These are phyloP conservation scores for Anastrepha obliqua DNA, from an alignment of 1,140 invertebrate species.

Conservation along the genomic window DNA sequence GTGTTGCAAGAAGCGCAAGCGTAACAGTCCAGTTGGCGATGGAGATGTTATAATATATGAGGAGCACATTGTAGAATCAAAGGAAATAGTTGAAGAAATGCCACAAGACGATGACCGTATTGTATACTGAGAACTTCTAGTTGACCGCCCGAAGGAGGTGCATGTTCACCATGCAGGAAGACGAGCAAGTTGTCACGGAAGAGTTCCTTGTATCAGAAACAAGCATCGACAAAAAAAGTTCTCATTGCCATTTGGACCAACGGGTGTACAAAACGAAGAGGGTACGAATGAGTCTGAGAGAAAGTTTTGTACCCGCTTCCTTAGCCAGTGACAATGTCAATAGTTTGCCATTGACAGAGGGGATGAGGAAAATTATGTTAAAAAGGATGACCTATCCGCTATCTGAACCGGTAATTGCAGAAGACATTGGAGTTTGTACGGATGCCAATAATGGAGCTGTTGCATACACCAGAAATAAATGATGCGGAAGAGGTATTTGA, in stretches of 20 bases:
- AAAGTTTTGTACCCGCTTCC: conserved; percentile 69
- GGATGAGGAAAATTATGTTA: conserved; percentile 67
- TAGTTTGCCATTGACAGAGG: conserved; percentile 73
- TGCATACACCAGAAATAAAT: conserved; percentile 76
- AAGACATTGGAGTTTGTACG: conserved; percentile 61
- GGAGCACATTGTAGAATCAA: conserved; percentile 10
- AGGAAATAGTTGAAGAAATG: too few relatives aligned
- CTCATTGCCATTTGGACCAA: conserved; percentile 71
- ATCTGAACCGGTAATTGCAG: conserved; percentile 65
- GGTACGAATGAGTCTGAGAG: conserved; percentile 54
- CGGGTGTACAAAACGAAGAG: conserved; percentile 61
- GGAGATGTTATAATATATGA: not conserved
- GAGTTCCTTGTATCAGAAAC: not conserved
- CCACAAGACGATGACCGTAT: conserved; percentile 54
- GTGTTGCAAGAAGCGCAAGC: conserved; percentile 59
- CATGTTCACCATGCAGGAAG: conserved; percentile 61
- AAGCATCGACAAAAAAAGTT: conserved; percentile 69
- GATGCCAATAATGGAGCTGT: conserved; percentile 73
- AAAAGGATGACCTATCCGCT: conserved; percentile 64
- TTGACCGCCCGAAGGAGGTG: conserved; percentile 60
- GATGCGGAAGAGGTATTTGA: too few relatives aligned
- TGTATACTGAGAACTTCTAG: conserved; percentile 56
- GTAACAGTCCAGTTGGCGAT: conserved; percentile 24
- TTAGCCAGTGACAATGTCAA: conserved; percentile 73
- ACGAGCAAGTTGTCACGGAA: conserved; percentile 47